Evolutionary conservation across 2,113 vertebrate species (phyloP), one percentile per base, ranked within the genome.

Genomic region (Istiophorus platypterus): DNA sequence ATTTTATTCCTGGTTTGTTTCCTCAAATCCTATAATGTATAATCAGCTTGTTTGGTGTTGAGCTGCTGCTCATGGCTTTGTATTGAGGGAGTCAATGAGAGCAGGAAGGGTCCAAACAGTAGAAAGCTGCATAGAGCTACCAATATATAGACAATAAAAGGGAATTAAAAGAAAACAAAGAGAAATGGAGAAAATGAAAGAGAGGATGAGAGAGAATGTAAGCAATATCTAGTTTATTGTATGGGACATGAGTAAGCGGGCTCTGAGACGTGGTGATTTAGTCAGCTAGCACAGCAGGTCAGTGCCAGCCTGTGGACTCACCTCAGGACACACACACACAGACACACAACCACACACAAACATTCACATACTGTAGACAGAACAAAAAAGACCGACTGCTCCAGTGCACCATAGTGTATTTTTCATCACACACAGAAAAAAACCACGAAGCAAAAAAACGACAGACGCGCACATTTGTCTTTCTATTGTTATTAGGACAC

Each of bases 251-350:
- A 71, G 15, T 57, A 72, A 89, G 57, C 4, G 26, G 1, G 26
- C 57, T 51, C 67, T 71, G 41, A 66, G 62, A 69, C 71, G 71
- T 24, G 45, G 27, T 58, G 75, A 59, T 85, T 76, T 65, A 89
- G 77, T 89, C 84, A 88, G 69, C 49, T 24, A 49, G 22, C 42
- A 49, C 42, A 88, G 63, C 85, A 88, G 89, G 86, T 91, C 89
- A 90, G 29, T 51, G 45, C n/a, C 63, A 42, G 85, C 92, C 81
- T 41, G 47, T 68, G 78, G 87, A 79, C 77, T 59, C 67, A 56
- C 88, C 57, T 73, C 63, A 59, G 78, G 76, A 70, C 37, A 63
- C 67, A 52, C 68, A 66, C 42, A 67, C 72, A 75, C 74, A 64
- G 49, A 15, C 47, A 41, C 67, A 47, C 70, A 54, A 54, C 58